Evolutionary conservation across 1,140 invertebrate species (phyloP).

Genomic region (Ericerus pela): DNA sequence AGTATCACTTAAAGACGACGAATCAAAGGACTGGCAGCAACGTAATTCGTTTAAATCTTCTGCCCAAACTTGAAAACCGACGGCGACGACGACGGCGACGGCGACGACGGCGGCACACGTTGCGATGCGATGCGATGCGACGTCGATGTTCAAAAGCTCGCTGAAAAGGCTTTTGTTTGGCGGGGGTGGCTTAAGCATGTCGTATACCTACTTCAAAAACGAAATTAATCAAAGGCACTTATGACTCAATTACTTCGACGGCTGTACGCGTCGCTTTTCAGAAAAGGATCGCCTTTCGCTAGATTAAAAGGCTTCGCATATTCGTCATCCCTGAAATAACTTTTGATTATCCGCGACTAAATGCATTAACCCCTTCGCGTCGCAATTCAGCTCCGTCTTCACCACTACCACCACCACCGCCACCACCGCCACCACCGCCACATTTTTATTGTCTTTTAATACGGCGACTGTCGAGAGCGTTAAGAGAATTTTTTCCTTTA

Average conservation of each 20-base stretch:
- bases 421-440: no score
- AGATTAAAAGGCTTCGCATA: slow-evolving; percentile 8
- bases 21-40: slow-evolving; percentile 3
- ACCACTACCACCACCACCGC: no score
- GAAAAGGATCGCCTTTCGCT: slow-evolving; percentile 7
- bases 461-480: no score
- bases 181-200: slow-evolving; percentile 4
- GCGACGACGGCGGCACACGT: no score
- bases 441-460: no score
- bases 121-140: no score
- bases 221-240: slow-evolving; percentile 12
- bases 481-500: no score
- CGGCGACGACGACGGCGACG: no score
- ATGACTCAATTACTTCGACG: slow-evolving; percentile 10
- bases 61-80: no score
- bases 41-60: slow-evolving; percentile 11
- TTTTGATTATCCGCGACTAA: slow-evolving; percentile 7
- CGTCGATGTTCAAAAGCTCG: not conserved
- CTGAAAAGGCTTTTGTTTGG: slow-evolving; percentile 6
- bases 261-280: slow-evolving; percentile 2
- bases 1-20: slow-evolving; percentile 9
- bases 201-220: slow-evolving; percentile 2
- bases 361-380: slow-evolving; percentile 10
- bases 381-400: no score
- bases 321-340: slow-evolving; percentile 9